Conservation (phyloP, 1,140 invertebrate species). For the Subanguina moxae region DNA sequence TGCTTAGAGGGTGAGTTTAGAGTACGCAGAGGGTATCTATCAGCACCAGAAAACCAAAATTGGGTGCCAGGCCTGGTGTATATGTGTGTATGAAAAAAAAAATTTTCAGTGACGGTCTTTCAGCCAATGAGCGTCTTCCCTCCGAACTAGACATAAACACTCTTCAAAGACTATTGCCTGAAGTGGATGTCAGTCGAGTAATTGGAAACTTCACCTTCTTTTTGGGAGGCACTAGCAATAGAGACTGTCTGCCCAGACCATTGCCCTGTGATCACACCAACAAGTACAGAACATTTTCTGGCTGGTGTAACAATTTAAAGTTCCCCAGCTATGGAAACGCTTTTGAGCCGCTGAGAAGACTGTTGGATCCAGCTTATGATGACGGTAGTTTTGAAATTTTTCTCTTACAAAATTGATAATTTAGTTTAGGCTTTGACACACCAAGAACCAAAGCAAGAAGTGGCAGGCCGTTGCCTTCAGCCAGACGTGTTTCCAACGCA, state of each 20-base stretch:
- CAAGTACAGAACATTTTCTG: constrained; percentile 74
- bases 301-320: constrained; percentile 83
- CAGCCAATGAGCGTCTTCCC: constrained; percentile 42
- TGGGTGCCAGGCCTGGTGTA: no score
- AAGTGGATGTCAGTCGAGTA: constrained; percentile 53
- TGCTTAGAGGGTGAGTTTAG: constrained; percentile 48
- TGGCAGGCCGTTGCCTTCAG: constrained; percentile 63
- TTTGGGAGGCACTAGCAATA: constrained; percentile 27
- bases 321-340: constrained; percentile 74
- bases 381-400: constrained; percentile 66
- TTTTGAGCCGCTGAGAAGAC: constrained; percentile 73
- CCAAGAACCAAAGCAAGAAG: constrained; percentile 32
- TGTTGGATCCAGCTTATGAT: constrained; percentile 80
- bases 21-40: no score
- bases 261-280: constrained; percentile 73
- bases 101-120: constrained; percentile 41
- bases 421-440: constrained; percentile 22
- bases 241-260: constrained; percentile 51
- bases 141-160: constrained; percentile 49
- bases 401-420: background rate
- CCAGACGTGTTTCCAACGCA: constrained; percentile 77
- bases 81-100: no score
- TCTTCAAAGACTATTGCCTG: constrained; percentile 51
- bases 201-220: constrained; percentile 54
- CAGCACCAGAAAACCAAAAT: no score